These are phyloP conservation scores for Rhysida immarginata DNA, from an alignment of 1,140 invertebrate species.

Conservation along the genomic window DNA sequence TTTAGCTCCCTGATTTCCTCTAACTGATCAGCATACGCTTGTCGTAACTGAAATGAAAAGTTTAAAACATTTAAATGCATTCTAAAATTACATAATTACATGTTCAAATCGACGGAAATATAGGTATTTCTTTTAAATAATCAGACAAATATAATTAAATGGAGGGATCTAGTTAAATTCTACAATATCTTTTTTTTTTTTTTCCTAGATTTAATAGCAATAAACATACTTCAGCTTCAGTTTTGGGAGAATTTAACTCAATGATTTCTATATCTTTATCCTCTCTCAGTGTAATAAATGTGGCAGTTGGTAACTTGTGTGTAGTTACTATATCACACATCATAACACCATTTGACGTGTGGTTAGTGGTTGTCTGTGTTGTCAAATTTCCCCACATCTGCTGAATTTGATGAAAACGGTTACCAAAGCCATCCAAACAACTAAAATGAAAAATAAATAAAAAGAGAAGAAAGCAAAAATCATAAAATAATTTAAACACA, in stretches of 20 bases:
- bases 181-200: too few relatives aligned
- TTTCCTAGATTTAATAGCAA: too few relatives aligned
- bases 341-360: constrained; percentile 8
- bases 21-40: constrained; percentile 54
- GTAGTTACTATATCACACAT: constrained; percentile 22
- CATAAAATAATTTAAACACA: too few relatives aligned
- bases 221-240: constrained; percentile 21
- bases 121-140: too few relatives aligned
- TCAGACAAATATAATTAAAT: too few relatives aligned
- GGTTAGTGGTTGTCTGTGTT: constrained; percentile 28
- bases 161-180: too few relatives aligned
- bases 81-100: too few relatives aligned
- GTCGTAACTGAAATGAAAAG: constrained; percentile 40
- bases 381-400: constrained; percentile 44
- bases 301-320: constrained; percentile 12
- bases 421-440: constrained; percentile 28
- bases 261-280: constrained; percentile 15
- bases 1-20: constrained; percentile 57
- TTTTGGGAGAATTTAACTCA: constrained; percentile 13
- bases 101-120: too few relatives aligned
- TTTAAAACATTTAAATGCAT: not conserved
- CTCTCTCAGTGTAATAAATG: constrained; percentile 9
- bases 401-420: constrained; percentile 56
- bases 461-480: too few relatives aligned
- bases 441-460: constrained; percentile 7